Conservation (phyloP, 2,888 invertebrate genomes). For the Nymphalis polychloros region DNA sequence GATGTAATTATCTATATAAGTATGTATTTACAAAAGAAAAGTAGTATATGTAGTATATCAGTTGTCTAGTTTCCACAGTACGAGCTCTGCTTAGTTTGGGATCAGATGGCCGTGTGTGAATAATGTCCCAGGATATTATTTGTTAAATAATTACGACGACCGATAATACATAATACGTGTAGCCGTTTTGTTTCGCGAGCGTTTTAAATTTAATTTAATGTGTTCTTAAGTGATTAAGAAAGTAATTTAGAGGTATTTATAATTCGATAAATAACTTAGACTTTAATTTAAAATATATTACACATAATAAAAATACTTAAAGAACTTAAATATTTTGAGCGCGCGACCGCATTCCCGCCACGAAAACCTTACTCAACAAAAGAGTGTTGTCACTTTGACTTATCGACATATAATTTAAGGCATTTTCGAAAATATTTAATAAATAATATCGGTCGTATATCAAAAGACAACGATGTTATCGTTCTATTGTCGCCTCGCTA, state of each 20-base stretch:
- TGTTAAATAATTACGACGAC: too few species aligned
- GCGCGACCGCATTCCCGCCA: constrained; percentile 1
- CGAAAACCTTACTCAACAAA: constrained; percentile 6
- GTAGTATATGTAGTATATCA: too few species aligned
- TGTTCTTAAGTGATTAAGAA: constrained; percentile 1
- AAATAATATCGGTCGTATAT: constrained; percentile 37
- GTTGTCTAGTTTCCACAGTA: too few species aligned
- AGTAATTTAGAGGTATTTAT: constrained; percentile 1
- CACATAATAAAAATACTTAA: constrained; percentile 8
- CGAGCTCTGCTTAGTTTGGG: too few species aligned
- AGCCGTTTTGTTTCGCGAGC: too few species aligned
- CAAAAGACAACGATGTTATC: constrained; percentile 38
- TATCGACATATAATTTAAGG: constrained; percentile 7
- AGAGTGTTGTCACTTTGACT: constrained; percentile 16
- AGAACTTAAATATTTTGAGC: constrained; percentile 7
- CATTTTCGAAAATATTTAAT: constrained; percentile 24
- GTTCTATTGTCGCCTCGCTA: constrained; percentile 39
- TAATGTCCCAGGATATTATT: too few species aligned
- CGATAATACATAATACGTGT: too few species aligned
- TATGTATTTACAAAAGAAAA: too few species aligned
- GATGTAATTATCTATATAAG: too few species aligned
- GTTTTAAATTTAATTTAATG: neutral
- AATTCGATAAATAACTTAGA: constrained; percentile 5
- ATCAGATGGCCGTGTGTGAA: too few species aligned
- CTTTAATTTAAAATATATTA: constrained; percentile 7